phyloP scores from a whole-genome alignment of 2,888 invertebrate genomes.

The Perdita meconis region DNA sequence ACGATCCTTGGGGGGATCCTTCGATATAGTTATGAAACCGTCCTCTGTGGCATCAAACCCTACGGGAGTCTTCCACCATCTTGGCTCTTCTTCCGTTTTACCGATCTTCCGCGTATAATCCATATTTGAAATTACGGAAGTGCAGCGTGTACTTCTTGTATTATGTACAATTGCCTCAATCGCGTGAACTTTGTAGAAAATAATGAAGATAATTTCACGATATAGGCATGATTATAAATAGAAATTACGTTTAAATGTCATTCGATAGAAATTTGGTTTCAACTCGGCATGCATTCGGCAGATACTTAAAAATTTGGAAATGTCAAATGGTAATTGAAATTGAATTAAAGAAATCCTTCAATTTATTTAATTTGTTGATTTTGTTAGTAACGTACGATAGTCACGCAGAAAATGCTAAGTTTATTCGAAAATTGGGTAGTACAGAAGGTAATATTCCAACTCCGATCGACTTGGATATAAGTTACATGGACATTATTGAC shows the following conservation, averaged over 20 bases:
- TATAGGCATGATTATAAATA: not conserved
- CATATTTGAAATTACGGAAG: conserved; percentile 49
- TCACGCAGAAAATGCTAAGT: conserved; percentile 36
- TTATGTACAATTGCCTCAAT: not conserved
- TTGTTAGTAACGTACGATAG: conserved; percentile 14
- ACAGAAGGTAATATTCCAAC: conserved; percentile 77
- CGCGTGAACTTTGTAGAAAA: not conserved
- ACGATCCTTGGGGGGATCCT: conserved; percentile 65
- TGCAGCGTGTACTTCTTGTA: not conserved
- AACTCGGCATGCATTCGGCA: conserved; percentile 2
- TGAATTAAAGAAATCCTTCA: not conserved
- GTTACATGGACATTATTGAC: conserved; percentile 77
- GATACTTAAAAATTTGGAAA: conserved; percentile 5
- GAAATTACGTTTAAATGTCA: not conserved
- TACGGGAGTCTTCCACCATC: too few relatives aligned
- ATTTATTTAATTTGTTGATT: not conserved
- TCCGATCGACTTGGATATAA: conserved; percentile 84
- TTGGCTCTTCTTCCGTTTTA: too few relatives aligned
- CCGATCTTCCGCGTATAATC: conserved; percentile 73
- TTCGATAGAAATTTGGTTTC: not conserved
- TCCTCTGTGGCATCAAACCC: too few relatives aligned
- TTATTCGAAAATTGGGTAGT: conserved; percentile 37
- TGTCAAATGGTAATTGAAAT: not conserved
- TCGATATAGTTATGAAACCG: too few relatives aligned
- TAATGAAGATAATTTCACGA: not conserved